Conservation (phyloP, 2,888 invertebrate genomes). For the Argyresthia goedartella region DNA sequence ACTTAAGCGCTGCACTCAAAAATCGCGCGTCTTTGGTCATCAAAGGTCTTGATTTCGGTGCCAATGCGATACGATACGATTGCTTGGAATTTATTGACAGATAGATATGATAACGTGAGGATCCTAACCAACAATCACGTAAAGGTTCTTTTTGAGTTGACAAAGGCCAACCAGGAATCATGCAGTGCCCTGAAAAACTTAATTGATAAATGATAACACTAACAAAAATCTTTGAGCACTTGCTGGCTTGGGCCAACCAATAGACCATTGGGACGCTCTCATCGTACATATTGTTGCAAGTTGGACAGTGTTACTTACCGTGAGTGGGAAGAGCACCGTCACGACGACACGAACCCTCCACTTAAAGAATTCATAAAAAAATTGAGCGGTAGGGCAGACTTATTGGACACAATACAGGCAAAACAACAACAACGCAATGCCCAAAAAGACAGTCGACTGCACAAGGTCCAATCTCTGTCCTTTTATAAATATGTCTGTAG, state of each 20-base stretch:
- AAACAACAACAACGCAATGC: no score
- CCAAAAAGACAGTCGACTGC: no score
- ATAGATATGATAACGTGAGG: background rate
- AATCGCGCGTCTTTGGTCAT: slow-evolving; percentile 20
- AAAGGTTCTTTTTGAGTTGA: background rate
- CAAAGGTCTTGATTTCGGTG: slow-evolving; percentile 7
- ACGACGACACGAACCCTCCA: background rate
- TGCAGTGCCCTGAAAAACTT: background rate
- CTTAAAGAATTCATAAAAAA: background rate
- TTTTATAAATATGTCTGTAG: no score
- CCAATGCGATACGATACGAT: slow-evolving; percentile 10
- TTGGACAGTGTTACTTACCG: background rate
- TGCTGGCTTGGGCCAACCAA: background rate
- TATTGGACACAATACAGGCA: background rate
- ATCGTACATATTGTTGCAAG: background rate
- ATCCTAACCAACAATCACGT: background rate
- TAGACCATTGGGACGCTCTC: slow-evolving; percentile 1
- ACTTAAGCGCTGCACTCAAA: slow-evolving; percentile 9
- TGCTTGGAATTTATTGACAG: slow-evolving; percentile 2
- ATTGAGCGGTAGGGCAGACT: background rate
- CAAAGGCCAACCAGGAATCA: background rate
- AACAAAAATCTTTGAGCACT: background rate
- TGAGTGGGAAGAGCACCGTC: slow-evolving; percentile 3
- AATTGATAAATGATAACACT: background rate
- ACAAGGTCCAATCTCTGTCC: no score